These are phyloP conservation scores for human DNA, from an alignment of 2,113 vertebrate species.

Conservation along the genomic window GRCh38 chr2:170572501-170573000, in stretches of 20 bases:
- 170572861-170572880: background rate
- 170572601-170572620: no score
- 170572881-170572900: background rate
- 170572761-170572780: constrained; percentile 3
- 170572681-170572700: no score
- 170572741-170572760: background rate
- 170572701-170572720: background rate
- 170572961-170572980: background rate
- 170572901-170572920: background rate
- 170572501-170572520: no score
- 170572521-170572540: no score
- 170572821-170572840: constrained; percentile 19
- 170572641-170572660: background rate
- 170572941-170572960: background rate
- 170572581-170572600: no score
- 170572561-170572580: no score
- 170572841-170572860: constrained; percentile 25
- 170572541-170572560: no score
- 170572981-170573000: background rate
- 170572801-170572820: constrained; percentile 22
- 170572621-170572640: background rate
- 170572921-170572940: background rate
- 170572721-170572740: background rate
- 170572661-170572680: background rate
- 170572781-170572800: constrained; percentile 19